Percentiles rank a stretch among this genome's conserved stretches.
These are phyloP conservation scores for Anorthoa munda DNA, from an alignment of 2,888 invertebrate species.

Conservation along the genomic window DNA sequence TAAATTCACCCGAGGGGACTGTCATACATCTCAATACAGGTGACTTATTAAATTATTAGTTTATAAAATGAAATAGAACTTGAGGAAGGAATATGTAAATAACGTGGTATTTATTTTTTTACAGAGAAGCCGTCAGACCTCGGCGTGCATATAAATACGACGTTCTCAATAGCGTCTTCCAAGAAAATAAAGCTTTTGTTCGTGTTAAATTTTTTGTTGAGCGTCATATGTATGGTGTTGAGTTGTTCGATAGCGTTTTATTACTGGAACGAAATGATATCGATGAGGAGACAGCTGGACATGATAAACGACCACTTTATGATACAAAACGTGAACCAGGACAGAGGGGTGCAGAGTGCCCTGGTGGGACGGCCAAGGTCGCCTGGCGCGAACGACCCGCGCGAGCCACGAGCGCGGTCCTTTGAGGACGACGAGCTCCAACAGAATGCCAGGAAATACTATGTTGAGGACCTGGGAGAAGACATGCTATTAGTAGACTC, in stretches of 20 bases:
- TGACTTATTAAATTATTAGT: constrained; percentile 70
- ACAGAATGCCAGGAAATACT: constrained; percentile 77
- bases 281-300: constrained; percentile 84
- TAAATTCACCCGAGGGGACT: constrained; percentile 83
- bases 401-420: constrained; percentile 77
- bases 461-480: constrained; percentile 84
- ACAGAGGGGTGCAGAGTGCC: constrained; percentile 77
- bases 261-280: constrained; percentile 86
- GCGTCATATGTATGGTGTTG: constrained; percentile 83
- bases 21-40: constrained; percentile 88
- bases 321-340: constrained; percentile 77
- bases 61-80: constrained; percentile 26
- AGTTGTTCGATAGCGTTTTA: constrained; percentile 85
- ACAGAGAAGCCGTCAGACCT: constrained; percentile 86
- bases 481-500: constrained; percentile 85
- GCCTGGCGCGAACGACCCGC: constrained; percentile 65
- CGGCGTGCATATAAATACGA: constrained; percentile 88
- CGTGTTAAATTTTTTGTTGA: constrained; percentile 85
- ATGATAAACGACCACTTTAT: constrained; percentile 81
- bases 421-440: constrained; percentile 69
- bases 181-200: constrained; percentile 88
- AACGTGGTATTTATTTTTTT: constrained; percentile 71
- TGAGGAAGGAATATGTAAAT: constrained; percentile 5
- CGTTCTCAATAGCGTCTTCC: constrained; percentile 88
- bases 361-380: constrained; percentile 74